These are phyloP conservation scores for Corythaixoides concolor DNA, from an alignment of 2,113 vertebrate species.

Conservation along the genomic window DNA sequence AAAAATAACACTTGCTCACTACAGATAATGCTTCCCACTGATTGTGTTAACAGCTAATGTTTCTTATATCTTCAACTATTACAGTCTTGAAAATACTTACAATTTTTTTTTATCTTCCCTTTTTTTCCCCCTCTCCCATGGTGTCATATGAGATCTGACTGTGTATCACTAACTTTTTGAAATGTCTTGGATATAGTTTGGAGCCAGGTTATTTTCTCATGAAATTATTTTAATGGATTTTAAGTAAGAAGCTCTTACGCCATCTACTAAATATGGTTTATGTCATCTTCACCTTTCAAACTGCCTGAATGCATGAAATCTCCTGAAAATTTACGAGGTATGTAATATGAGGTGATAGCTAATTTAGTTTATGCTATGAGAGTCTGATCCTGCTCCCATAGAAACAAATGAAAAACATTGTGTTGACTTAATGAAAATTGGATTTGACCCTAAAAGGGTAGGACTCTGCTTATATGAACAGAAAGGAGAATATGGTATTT, in stretches of 20 bases:
- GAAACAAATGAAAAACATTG: conserved; percentile 2
- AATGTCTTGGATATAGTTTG: not conserved
- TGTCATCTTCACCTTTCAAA: not conserved
- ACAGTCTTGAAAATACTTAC: not conserved
- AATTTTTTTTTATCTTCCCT: not conserved
- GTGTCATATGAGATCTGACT: not conserved
- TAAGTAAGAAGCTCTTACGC: not conserved
- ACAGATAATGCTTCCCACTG: not conserved
- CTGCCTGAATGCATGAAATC: not conserved
- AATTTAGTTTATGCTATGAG: not conserved
- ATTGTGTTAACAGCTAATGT: not conserved
- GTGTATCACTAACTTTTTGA: not conserved
- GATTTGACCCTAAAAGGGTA: not conserved
- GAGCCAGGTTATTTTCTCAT: not conserved
- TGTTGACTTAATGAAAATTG: not conserved
- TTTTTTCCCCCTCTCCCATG: not conserved
- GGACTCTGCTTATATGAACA: not conserved
- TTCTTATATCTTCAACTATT: not conserved
- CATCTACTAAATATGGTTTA: not conserved
- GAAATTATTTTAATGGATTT: not conserved
- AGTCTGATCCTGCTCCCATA: not conserved
- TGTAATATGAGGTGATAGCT: not conserved
- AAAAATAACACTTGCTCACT: not conserved
- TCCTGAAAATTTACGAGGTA: not conserved
- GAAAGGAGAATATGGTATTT: not conserved